Evolutionary conservation across 2,888 invertebrate species (phyloP).

Genomic region (Isoperla grammatica): DNA sequence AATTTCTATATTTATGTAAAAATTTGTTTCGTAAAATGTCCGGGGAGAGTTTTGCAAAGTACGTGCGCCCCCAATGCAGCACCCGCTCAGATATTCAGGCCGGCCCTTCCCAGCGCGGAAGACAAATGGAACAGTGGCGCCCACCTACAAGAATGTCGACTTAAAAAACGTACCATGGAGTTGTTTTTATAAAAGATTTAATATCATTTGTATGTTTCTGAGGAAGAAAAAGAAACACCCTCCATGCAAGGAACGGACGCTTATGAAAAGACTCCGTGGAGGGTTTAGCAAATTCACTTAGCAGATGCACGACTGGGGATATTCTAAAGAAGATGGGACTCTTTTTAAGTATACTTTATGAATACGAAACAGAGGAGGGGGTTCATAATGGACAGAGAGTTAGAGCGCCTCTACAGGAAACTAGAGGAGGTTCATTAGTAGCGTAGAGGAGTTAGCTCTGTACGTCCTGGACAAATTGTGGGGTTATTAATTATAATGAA

Average conservation of each 20-base stretch:
- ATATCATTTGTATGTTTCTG: slow-evolving; percentile 28
- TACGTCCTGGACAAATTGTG: no score
- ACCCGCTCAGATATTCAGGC: no score
- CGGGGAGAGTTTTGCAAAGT: no score
- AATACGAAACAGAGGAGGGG: slow-evolving; percentile 5
- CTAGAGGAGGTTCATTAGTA: no score
- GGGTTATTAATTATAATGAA: no score
- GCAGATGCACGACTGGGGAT: slow-evolving; percentile 11
- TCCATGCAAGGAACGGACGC: slow-evolving; percentile 17
- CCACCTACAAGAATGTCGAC: no score
- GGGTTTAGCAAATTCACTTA: slow-evolving; percentile 25
- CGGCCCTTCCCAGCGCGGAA: no score
- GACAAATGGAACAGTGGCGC: no score
- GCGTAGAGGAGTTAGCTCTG: no score
- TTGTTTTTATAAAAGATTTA: slow-evolving; percentile 28
- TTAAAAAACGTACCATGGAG: background rate
- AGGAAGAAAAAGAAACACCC: slow-evolving; percentile 16
- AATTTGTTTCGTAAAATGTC: no score
- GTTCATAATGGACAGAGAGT: slow-evolving; percentile 5
- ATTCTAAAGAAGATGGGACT: slow-evolving; percentile 4
- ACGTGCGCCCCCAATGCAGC: no score
- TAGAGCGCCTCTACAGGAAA: background rate
- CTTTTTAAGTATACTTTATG: slow-evolving; percentile 10
- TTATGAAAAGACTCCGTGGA: slow-evolving; percentile 20
- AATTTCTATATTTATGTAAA: no score